Base-by-base conservation (phyloP, 2,113 vertebrate genomes). In the Gnathonemus longibarbis region DNA sequence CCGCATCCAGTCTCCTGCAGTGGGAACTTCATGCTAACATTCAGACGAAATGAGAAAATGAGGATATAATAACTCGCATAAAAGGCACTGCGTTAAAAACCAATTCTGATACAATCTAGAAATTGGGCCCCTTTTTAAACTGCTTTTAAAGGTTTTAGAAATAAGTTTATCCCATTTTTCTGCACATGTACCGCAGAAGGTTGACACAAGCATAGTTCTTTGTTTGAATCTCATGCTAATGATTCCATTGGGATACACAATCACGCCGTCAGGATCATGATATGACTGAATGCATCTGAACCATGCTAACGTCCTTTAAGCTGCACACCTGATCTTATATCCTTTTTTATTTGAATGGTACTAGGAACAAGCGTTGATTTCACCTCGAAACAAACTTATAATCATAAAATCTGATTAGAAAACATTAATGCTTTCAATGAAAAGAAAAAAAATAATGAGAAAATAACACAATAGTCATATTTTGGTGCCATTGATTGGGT, bases 281-380 rank as follows among this genome's bases (percentile, higher is more conserved):
- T 39, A 77, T 42, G 74, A 39, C 35, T 80, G 74, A 21, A 80
- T 17, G 19, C 17, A 80, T 80, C 35, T 3, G 31, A 80, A 80
- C 74, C 42, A 39, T 77, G 21, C 21, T 13, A 89, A 77, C 17
- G 66, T 49, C 31, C 89, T 89, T 90, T 91, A 66, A 85, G 89
- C 83, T 84, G 56, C 3, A 5, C 53, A 31, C 74, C 80, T 46
- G 49, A 80, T 42, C 5, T 19, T 19, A 19, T 77, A 5, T 42
- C 15, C 13, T 39, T 70, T 77, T 39, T 27, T 39, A 19, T 19
- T 77, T 39, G 74, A 77, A 77, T 11, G 62, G 10, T 11, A 70
- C 27, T 70, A 3, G 35, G 74, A 77, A 77, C 9, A 77, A 77
- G 27, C 1, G 0, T 19, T 3, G 5, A 80, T 80, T 80, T 80